Evolutionary conservation across 2,797 vertebrate genomes (phyloP), one percentile per base, ranked within the genome.

Genomic region (Myioborus miniatus): DNA sequence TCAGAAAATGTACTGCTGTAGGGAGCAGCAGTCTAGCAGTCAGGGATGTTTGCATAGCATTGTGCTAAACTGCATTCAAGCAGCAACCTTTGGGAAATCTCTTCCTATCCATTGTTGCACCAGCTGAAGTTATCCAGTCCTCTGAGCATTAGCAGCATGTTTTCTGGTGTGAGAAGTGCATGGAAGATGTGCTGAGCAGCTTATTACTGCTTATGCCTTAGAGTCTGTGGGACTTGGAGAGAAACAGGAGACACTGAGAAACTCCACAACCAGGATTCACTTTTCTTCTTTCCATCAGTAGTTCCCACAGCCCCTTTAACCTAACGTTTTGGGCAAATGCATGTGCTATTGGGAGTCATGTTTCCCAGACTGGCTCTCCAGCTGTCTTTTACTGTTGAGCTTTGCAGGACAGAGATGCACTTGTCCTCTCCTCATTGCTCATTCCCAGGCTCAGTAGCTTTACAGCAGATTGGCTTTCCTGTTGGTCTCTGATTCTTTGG

Each of bases 291-390:
- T 39, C 32, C 11, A 8, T 34, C 12, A 12, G 30, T 56, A 43
- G 27, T 37, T 87, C 32, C 50, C 47, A 17, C 30, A 85, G n/a
- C 37, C 39, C 23, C 37, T 64, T 70, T 18, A 44, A 16, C 34
- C 15, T 43, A 46, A 63, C 56, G 30, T 26, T 53, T 30, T 62
- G 20, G 20, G 39, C 13, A 52, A 67, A 36, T 30, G 7, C 8
- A 2, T 8, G 15, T n/a, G 39, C 7, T 71, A 3, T 34, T 43
- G 23, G n/a, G 43, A 21, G 36, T 21, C 1, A 2, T n/a, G 8
- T 81, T 81, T 72, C 70, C 52, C n/a, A 74, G 27, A 69, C 6
- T 34, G 2, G 2, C 12, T 53, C 13, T 37, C 16, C 19, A 65
- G 7, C 29, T 58, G 20, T 29, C 37, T 52, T n/a, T 11, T 30